Percentiles rank a stretch among this genome's conserved stretches.
Conservation (phyloP, 2,797 vertebrate genomes). For the Denticeps clupeoides region DNA sequence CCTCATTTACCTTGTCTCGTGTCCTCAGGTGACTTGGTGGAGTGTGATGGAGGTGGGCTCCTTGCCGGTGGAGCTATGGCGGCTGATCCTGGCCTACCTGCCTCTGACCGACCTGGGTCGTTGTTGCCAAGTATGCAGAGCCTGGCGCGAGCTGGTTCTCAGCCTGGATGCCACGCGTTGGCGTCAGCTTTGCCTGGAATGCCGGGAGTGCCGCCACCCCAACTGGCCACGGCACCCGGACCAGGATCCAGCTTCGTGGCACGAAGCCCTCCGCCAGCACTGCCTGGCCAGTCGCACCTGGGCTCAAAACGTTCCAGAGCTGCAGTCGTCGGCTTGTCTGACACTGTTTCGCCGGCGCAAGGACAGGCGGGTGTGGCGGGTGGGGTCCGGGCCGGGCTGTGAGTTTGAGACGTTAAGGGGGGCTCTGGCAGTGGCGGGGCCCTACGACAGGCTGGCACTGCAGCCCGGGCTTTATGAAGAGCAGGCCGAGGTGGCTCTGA, state of each 20-base stretch:
- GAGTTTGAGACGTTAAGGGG: slow-evolving; percentile 70
- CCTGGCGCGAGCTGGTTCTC: slow-evolving; percentile 76
- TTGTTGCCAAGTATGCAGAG: slow-evolving; percentile 77
- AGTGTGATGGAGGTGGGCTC: slow-evolving; percentile 61
- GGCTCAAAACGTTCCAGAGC: slow-evolving; percentile 65
- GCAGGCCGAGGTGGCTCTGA: slow-evolving; percentile 68
- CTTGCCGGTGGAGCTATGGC: slow-evolving; percentile 75
- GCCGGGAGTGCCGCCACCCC: slow-evolving; percentile 70
- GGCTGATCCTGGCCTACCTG: slow-evolving; percentile 74
- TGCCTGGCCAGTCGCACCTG: slow-evolving; percentile 71
- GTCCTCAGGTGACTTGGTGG: slow-evolving; percentile 18
- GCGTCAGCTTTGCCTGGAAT: slow-evolving; percentile 75
- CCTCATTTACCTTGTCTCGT: neutral
- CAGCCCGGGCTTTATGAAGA: slow-evolving; percentile 77
- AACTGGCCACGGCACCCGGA: slow-evolving; percentile 78
- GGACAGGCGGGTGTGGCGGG: slow-evolving; percentile 63
- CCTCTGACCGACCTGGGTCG: slow-evolving; percentile 73
- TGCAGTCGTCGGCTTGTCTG: slow-evolving; percentile 70
- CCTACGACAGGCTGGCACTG: slow-evolving; percentile 69
- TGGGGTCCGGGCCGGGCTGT: slow-evolving; percentile 51
- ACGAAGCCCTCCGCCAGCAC: slow-evolving; percentile 75
- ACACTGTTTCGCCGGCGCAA: slow-evolving; percentile 70
- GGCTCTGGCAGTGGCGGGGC: slow-evolving; percentile 57
- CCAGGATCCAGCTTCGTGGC: slow-evolving; percentile 69
- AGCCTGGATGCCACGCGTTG: slow-evolving; percentile 84